phyloP scores from a whole-genome alignment of 1,140 invertebrate species.

The Heliconius congener region DNA sequence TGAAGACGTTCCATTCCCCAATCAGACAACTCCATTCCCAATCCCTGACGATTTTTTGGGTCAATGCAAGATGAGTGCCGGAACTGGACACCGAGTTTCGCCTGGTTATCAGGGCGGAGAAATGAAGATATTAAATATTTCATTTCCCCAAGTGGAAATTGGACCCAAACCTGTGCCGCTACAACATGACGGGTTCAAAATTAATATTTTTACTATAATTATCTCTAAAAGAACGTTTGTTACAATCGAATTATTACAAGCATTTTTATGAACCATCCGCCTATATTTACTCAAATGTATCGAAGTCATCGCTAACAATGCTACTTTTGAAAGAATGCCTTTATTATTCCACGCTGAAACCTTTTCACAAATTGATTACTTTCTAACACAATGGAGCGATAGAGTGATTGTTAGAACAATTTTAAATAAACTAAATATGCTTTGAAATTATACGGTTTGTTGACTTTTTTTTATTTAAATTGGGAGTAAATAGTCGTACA shows the following conservation, averaged over 20 bases:
- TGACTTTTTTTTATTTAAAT: not conserved
- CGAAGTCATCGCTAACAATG: not conserved
- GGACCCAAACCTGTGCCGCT: not conserved
- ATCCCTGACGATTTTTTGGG: no score
- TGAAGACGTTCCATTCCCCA: no score
- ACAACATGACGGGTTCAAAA: not conserved
- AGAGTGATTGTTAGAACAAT: not conserved
- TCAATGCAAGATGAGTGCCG: no score
- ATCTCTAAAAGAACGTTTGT: not conserved
- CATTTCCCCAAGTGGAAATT: not conserved
- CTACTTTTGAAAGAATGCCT: not conserved
- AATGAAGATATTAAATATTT: no score
- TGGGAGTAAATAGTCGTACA: no score
- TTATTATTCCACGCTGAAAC: not conserved
- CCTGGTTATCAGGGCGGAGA: no score
- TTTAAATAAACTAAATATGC: not conserved
- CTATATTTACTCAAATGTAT: slow-evolving; percentile 5
- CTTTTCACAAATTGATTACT: slow-evolving; percentile 5
- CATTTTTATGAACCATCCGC: not conserved
- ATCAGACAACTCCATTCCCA: no score
- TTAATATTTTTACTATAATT: not conserved
- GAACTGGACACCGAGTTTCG: no score
- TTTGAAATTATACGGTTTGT: not conserved
- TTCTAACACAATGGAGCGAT: slow-evolving; percentile 1
- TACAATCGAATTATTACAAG: not conserved